These are phyloP conservation scores for Limanda limanda DNA, from an alignment of 2,113 vertebrate species.

Conservation along the genomic window DNA sequence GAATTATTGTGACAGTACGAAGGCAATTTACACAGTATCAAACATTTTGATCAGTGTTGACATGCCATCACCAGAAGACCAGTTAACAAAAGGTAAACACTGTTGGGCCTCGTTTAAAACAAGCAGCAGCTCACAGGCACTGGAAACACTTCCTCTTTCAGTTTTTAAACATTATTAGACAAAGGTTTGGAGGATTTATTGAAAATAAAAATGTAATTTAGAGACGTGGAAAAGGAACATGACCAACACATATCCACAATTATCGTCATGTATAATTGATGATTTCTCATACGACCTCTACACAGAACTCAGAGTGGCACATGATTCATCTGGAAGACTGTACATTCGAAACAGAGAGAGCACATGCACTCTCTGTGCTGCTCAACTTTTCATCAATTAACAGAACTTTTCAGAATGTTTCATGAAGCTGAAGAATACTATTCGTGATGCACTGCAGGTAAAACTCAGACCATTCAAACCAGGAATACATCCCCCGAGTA, in stretches of 20 bases:
- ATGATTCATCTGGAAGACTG: conserved; percentile 49
- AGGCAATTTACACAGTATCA: conserved; percentile 34
- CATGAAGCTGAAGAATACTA: too few relatives aligned
- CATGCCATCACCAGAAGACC: background rate
- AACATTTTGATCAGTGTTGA: conserved; percentile 16
- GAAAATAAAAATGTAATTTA: background rate
- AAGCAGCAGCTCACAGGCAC: background rate
- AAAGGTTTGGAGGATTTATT: background rate
- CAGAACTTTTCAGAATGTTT: too few relatives aligned
- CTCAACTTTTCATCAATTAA: too few relatives aligned
- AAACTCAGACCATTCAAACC: too few relatives aligned
- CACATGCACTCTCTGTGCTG: background rate
- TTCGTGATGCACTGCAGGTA: too few relatives aligned
- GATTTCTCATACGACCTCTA: background rate
- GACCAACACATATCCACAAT: background rate
- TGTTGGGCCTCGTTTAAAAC: background rate
- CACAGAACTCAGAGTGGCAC: background rate
- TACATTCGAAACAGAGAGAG: background rate
- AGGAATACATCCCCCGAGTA: too few relatives aligned
- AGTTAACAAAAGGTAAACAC: background rate
- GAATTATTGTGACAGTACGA: conserved; percentile 16
- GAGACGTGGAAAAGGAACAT: background rate
- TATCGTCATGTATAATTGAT: too few relatives aligned
- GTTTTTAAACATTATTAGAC: background rate
- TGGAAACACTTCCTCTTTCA: background rate